Evolutionary conservation across 2,797 vertebrate species (phyloP), one percentile per base, ranked within the genome.

Genomic region (Protosalanx chinensis): DNA sequence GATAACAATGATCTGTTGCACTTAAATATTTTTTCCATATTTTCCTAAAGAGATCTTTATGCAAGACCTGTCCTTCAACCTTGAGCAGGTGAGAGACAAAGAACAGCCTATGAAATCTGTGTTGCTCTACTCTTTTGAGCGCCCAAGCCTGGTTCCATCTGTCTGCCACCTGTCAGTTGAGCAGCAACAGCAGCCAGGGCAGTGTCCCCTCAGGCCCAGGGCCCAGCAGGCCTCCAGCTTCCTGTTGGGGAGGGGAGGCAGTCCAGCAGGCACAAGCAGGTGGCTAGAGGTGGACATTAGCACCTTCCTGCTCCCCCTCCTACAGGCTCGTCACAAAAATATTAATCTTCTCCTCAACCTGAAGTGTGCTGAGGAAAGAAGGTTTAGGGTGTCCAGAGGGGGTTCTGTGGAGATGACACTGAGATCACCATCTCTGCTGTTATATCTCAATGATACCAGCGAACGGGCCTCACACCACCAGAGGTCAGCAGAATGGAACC

Each of bases 251-350:
- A 71, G 88, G 58, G 71, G 88, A 0, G 85, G 91, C 16, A 58
- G 88, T 16, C 41, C 41, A 46, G 41, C 41, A 8, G 7, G 81
- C 67, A 85, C 81, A 12, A 88, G 82, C 68, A 92, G 86, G 65
- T 96, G 95, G 97, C 80, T 94, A 35, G 94, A 99, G 85, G 90
- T 97, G 0, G 96, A 98, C 0, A 85, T 98, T 80, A 97, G 96
- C 0, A 70, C 89, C 5, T 92, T 96, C 72, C 92, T 99, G 37
- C 91, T 84, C 80, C 95, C 95, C 5, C 84, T 95, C 3, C 87
- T 96, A 30, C 91, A 88, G 58, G 73, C 83, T 0, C 88, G 89
- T 1, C 92, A 88, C 82, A 94, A 91, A 69, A 91, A 88, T 3
- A 59, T 98, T 30, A 91, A 92, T 30, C 77, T 98, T 77, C 88